Evolutionary conservation across 92 coral and sea anemone species (phyloP).

Genomic region (Siderastrea siderea): DNA sequence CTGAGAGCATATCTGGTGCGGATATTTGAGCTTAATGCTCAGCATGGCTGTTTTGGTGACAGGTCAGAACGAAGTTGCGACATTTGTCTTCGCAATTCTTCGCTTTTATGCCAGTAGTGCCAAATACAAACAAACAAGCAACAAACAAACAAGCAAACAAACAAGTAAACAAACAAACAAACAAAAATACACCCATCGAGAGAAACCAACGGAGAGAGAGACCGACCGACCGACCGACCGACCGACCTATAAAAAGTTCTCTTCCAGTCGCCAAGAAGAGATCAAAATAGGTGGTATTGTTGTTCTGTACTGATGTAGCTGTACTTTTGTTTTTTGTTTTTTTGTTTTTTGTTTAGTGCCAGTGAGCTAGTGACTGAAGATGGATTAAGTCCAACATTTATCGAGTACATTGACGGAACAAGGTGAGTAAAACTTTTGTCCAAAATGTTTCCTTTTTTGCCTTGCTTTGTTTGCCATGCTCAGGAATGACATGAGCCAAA

Average conservation of each 20-base stretch:
- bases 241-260: too few relatives aligned
- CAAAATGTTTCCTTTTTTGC: too few relatives aligned
- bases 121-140: background rate
- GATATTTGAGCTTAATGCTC: conserved; percentile 97
- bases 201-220: too few relatives aligned
- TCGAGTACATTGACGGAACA: conserved; percentile 96
- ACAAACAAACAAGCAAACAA: background rate
- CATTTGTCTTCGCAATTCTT: background rate
- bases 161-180: background rate
- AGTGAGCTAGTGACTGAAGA: conserved; percentile 92
- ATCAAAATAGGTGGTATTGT: background rate
- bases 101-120: too few relatives aligned
- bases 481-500: background rate
- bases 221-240: too few relatives aligned
- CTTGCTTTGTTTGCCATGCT: too few relatives aligned
- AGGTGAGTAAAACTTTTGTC: conserved; percentile 61
- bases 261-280: too few relatives aligned
- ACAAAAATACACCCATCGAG: too few relatives aligned
- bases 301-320: background rate
- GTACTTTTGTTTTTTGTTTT: background rate
- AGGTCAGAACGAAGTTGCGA: conserved; percentile 62
- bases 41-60: conserved; percentile 95
- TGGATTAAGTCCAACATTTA: conserved; percentile 82
- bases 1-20: conserved; percentile 90
- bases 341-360: conserved; percentile 63